Evolutionary conservation across 2,888 invertebrate species (phyloP).

Genomic region (Leucoptera coffeella): DNA sequence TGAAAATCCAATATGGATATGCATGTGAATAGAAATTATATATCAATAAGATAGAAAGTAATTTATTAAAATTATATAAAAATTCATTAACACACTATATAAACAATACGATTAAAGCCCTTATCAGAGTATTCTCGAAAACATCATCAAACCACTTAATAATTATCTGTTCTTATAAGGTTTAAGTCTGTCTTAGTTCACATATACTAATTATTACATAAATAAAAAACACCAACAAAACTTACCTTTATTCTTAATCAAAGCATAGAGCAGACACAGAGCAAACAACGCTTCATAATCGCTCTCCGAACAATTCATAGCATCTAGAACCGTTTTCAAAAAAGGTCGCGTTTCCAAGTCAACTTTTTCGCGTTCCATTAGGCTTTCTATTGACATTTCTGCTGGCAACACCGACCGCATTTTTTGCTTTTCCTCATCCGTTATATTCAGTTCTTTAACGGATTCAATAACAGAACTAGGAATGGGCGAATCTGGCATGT

Average conservation of each 20-base stretch:
- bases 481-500: conserved; percentile 43
- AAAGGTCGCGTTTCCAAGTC: conserved; percentile 67
- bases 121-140: too few species aligned
- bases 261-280: conserved; percentile 85
- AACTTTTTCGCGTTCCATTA: conserved; percentile 25
- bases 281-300: conserved; percentile 92
- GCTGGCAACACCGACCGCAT: conserved; percentile 18
- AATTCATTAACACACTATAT: too few species aligned
- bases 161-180: too few species aligned
- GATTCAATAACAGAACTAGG: conserved; percentile 40
- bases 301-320: conserved; percentile 84
- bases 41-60: not conserved
- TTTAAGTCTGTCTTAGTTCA: too few species aligned
- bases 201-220: not conserved
- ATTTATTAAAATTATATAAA: not conserved
- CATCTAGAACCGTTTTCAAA: conserved; percentile 80
- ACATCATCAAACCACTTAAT: too few species aligned
- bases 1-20: not conserved
- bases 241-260: conserved; percentile 90
- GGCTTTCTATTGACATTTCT: conserved; percentile 17
- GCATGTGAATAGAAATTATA: not conserved
- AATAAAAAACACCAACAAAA: conserved; percentile 3
- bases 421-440: conserved; percentile 89
- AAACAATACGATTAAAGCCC: too few species aligned
- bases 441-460: conserved; percentile 66